A percentile compares a stretch with the other conserved stretches of the same genome.
phyloP scores from a whole-genome alignment of 2,797 vertebrate species.

The Perodicticus potto region DNA sequence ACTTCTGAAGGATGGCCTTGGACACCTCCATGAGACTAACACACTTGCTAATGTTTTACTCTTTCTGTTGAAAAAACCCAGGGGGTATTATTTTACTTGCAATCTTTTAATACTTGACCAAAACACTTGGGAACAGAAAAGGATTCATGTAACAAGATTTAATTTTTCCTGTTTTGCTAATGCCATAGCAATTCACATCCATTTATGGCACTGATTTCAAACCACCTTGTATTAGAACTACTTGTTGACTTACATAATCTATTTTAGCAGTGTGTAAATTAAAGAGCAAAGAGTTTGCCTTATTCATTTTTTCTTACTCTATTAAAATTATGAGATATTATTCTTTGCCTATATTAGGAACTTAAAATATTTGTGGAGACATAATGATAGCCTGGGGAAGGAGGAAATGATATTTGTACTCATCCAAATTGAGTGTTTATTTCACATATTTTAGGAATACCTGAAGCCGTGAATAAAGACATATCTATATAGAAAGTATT shows the following conservation, averaged over 20 bases:
- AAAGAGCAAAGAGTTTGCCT: conserved; percentile 31
- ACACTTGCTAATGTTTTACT: background rate
- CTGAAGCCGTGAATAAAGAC: conserved; percentile 53
- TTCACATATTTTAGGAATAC: conserved; percentile 60
- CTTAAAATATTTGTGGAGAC: conserved; percentile 54
- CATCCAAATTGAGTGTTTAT: conserved; percentile 17
- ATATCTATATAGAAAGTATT: conserved; percentile 70
- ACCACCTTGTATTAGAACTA: background rate
- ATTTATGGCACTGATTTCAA: conserved; percentile 20
- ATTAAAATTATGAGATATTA: conserved; percentile 57
- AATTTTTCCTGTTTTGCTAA: background rate
- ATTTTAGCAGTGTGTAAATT: conserved; percentile 30
- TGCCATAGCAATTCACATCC: background rate
- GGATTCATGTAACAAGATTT: background rate
- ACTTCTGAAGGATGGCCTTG: background rate
- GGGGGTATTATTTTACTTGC: background rate
- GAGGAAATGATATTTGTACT: conserved; percentile 15
- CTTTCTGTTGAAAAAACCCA: conserved; percentile 22
- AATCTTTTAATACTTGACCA: conserved; percentile 47
- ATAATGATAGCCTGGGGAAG: background rate
- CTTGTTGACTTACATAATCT: background rate
- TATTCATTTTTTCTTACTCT: conserved; percentile 29
- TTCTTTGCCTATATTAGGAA: conserved; percentile 22
- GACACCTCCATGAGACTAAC: background rate
- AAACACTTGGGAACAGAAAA: conserved; percentile 7